Percentiles rank a stretch among this genome's conserved stretches.
phyloP scores from a whole-genome alignment of 2,797 vertebrate genomes.

The Catamblyrhynchus diadema region DNA sequence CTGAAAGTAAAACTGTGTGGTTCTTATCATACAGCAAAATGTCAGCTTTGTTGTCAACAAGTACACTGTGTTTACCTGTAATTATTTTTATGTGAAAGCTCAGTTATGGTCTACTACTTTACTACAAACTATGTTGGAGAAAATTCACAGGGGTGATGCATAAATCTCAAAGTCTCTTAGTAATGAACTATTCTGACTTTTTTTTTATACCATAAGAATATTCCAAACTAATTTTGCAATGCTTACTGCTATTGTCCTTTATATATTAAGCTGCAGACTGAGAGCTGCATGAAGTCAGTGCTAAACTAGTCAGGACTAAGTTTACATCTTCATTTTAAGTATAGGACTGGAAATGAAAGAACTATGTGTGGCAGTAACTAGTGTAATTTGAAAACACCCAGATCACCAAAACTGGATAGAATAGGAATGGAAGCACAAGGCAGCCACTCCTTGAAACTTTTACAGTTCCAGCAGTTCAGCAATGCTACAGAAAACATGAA shows the following conservation, averaged over 20 bases:
- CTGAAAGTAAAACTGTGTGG: background rate
- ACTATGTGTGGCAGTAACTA: rapidly evolving
- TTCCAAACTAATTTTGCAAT: background rate
- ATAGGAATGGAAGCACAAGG: background rate
- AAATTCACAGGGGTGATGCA: background rate
- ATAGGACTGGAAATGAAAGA: background rate
- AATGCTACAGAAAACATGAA: background rate
- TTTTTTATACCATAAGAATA: background rate
- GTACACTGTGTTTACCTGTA: background rate
- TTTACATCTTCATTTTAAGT: background rate
- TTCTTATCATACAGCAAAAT: background rate
- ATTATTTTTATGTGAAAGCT: background rate
- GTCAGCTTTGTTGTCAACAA: background rate
- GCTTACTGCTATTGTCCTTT: background rate
- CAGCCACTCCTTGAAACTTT: background rate
- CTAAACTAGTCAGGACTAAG: background rate
- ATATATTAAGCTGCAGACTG: background rate
- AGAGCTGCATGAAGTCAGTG: background rate
- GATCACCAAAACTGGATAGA: background rate
- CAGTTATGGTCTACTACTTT: background rate
- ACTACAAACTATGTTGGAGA: background rate
- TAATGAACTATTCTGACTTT: background rate
- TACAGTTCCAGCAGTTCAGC: background rate
- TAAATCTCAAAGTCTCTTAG: background rate
- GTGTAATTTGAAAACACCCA: background rate